phyloP scores from a whole-genome alignment of 2,888 invertebrate genomes.

The Drosophila barbarae region DNA sequence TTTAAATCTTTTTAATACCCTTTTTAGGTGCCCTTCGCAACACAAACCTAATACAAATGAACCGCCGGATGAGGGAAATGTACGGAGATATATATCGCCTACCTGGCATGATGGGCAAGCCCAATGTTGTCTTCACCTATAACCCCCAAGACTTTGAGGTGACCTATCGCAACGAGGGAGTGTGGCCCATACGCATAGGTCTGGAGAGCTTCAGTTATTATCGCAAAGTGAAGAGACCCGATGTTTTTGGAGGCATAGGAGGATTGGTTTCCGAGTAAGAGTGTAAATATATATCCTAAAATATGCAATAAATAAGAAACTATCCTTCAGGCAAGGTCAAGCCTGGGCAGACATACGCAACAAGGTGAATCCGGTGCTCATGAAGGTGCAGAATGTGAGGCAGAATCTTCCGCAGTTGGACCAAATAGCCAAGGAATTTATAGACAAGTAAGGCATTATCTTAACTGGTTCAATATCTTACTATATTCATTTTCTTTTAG shows the following conservation, averaged over 20 bases:
- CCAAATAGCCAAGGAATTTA: conserved; percentile 71
- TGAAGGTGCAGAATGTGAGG: conserved; percentile 73
- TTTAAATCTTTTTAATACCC: neutral
- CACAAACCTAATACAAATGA: conserved; percentile 66
- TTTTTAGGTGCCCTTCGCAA: conserved; percentile 61
- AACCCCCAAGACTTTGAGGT: conserved; percentile 81
- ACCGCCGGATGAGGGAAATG: conserved; percentile 57
- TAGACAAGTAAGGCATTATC: conserved; percentile 55
- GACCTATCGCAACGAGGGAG: conserved; percentile 80
- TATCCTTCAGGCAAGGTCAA: conserved; percentile 81
- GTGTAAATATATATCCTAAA: neutral
- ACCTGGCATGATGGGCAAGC: conserved; percentile 77
- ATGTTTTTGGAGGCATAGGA: conserved; percentile 76
- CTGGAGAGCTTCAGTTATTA: conserved; percentile 80
- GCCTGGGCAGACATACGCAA: conserved; percentile 85
- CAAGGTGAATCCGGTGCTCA: conserved; percentile 79
- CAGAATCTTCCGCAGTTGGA: conserved; percentile 69
- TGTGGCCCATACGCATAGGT: conserved; percentile 80
- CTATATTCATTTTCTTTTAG: conserved; percentile 34
- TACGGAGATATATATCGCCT: conserved; percentile 80
- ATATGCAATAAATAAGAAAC: neutral
- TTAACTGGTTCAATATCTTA: neutral
- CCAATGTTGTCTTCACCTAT: conserved; percentile 80
- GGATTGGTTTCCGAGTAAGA: conserved; percentile 75
- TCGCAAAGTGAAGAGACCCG: conserved; percentile 77